Base-by-base conservation (phyloP, 2,888 invertebrate species). In the Elmis aenea region DNA sequence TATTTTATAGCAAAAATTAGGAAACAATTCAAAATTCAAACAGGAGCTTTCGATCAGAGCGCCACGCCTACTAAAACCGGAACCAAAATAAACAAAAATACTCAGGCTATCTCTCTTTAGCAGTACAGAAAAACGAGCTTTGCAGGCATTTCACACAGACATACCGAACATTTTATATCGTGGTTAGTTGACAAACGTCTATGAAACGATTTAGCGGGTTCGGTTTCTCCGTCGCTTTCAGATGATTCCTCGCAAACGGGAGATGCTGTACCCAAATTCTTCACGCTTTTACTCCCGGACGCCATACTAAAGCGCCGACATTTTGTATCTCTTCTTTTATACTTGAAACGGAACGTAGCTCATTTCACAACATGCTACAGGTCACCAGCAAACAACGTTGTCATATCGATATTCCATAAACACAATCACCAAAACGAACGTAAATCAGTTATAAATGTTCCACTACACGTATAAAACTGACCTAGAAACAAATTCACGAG, bases 191-290 rank as follows among this genome's bases (percentile, higher is more conserved):
- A 88, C 64, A 88, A 77, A 59, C 85, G 79, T 59, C 87, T 75
- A 59, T 84, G 80, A 66, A 86, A 82, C 52, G 79, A 78, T 64
- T 75, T 76, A 50, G 82, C 85, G 57, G 83, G 84, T 64, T 86
- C 87, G 38, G 81, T 79, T 66, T 88, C 88, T 67, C 81, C 83
- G 65, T 89, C 89, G 69, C 88, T 88, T 63, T 87, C 88, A 16
- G 86, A 79, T 42, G 81, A 79, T 51, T 80, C 80, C 51, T 79
- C 81, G 44, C 51, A 55, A 33, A 57, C 61, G 44, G 61, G 56
- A 48, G 60, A 59, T 50, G 50, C 49, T 51, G 59, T 57, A 53
- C 61, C 59, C 55, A 60, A 54, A 55, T 57, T 60, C 55, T 62
- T 65, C 36, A 52, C 64, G 60, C 63, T 61, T 52, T 60, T 57